Evolutionary conservation across 2,113 vertebrate genomes (phyloP), one percentile per base, ranked within the genome.

Genomic region (Toxotes jaculatrix): DNA sequence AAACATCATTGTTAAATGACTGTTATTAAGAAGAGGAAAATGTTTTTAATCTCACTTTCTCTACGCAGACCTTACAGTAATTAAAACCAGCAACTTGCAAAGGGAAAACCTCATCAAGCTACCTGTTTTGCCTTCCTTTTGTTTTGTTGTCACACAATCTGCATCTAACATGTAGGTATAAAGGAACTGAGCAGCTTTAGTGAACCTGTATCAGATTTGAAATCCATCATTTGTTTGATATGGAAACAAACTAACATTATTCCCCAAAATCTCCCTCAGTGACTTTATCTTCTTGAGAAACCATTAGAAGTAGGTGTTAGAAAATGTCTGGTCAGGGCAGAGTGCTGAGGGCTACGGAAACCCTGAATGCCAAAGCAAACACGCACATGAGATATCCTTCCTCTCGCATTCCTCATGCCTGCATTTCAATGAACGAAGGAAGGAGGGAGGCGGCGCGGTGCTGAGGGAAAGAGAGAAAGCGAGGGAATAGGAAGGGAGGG

Each of bases 321-420:
- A 75, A 83, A 92, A 59, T 4, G 69, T 66, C 73, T 60, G 84
- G 83, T 67, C 89, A 59, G 77, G 72, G 71, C 75, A 60, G 75
- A 81, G 84, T 42, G 80, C 84, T 55, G 80, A 60, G 49, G 56
- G 61, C 73, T 74, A 59, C 80, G 93, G 93, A 91, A 94, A 90
- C 80, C 23, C 77, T 16, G 63, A 72, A 62, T 17, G 90, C 90
- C 93, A 93, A 94, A 77, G 89, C 80, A 92, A 94, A 91, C 91
- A 86, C 57, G 14, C 74, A 68, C 83, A 83, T 84, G 84, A 85
- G 81, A 93, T 88, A 91, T 93, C 91, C 94, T 95, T 95, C 94
- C 93, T 93, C 81, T 86, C 38, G 66, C 91, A 94, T 94, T 95
- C 93, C 86, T 90, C 12, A 1, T 56, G 38, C 84, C 84, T 71